Percentiles rank a stretch among this genome's conserved stretches.
phyloP scores from a whole-genome alignment of 2,797 vertebrate species.

The Tangara arthus region DNA sequence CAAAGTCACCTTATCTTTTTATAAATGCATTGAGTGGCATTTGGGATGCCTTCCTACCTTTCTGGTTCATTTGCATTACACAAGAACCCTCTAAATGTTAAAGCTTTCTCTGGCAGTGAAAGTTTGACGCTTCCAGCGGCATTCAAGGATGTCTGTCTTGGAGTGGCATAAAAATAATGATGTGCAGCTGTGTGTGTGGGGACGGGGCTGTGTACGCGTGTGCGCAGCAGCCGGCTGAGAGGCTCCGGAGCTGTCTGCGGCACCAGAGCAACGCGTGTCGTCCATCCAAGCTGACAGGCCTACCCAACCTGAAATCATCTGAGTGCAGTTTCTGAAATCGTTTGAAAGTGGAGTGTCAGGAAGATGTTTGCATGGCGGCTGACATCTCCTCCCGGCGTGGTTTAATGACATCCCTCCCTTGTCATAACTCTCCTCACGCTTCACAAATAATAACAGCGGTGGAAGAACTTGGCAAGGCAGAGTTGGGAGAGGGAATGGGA shows the following conservation, averaged over 20 bases:
- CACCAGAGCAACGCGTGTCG: slow-evolving; percentile 1
- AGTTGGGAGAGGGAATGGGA: background rate
- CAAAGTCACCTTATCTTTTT: slow-evolving; percentile 46
- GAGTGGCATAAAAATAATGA: slow-evolving; percentile 54
- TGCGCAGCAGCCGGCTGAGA: slow-evolving; percentile 1
- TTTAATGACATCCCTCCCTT: slow-evolving; percentile 72
- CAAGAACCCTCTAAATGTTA: slow-evolving; percentile 51
- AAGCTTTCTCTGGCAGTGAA: slow-evolving; percentile 31
- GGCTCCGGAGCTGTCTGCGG: slow-evolving; percentile 24
- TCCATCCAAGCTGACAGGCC: slow-evolving; percentile 70
- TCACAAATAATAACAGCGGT: slow-evolving; percentile 55
- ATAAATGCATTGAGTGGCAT: slow-evolving; percentile 50
- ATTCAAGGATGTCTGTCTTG: slow-evolving; percentile 25
- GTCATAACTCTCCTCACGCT: slow-evolving; percentile 60
- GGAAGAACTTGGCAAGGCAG: slow-evolving; percentile 28
- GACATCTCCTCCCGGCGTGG: slow-evolving; percentile 70
- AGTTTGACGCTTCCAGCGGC: slow-evolving; percentile 1
- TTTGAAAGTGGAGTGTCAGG: slow-evolving; percentile 75
- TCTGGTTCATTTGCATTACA: slow-evolving; percentile 48
- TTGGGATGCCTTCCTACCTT: slow-evolving; percentile 56
- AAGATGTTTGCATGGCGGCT: slow-evolving; percentile 68
- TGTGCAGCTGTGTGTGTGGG: slow-evolving; percentile 8
- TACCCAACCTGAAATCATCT: slow-evolving; percentile 75
- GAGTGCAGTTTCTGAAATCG: slow-evolving; percentile 70
- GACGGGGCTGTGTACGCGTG: background rate